These are phyloP conservation scores for Abrostola tripartita DNA, from an alignment of 2,888 invertebrate genomes.

Conservation along the genomic window DNA sequence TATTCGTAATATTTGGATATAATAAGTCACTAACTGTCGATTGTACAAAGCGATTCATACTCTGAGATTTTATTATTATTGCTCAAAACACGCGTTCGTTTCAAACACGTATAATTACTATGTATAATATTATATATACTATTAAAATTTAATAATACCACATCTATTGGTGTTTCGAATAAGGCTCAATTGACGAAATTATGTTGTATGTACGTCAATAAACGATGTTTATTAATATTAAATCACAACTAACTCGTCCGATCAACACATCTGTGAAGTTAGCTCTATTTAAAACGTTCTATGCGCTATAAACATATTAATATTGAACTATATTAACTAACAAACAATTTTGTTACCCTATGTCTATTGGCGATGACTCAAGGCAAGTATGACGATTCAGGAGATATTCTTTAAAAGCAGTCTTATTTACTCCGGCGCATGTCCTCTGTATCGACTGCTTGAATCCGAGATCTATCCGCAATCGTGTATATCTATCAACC, in stretches of 20 bases:
- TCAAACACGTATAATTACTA: conserved; percentile 19
- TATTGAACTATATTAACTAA: conserved; percentile 26
- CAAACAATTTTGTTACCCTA: conserved; percentile 30
- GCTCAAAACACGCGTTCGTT: conserved; percentile 23
- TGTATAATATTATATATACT: conserved; percentile 32
- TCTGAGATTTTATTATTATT: conserved; percentile 10
- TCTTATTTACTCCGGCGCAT: conserved; percentile 1
- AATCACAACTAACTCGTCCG: not conserved
- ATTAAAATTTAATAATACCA: conserved; percentile 41
- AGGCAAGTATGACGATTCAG: conserved; percentile 31
- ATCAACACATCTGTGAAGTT: not conserved
- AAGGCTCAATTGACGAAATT: conserved; percentile 42
- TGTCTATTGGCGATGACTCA: conserved; percentile 24
- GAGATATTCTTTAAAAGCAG: not conserved
- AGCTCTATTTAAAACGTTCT: conserved; percentile 2
- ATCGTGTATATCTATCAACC: conserved; percentile 1
- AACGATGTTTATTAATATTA: conserved; percentile 8
- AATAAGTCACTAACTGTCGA: conserved; percentile 31
- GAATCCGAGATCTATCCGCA: not conserved
- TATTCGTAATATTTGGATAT: conserved; percentile 37
- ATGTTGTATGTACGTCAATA: conserved; percentile 11
- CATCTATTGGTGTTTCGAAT: conserved; percentile 25
- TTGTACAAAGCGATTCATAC: conserved; percentile 20
- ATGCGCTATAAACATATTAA: conserved; percentile 10
- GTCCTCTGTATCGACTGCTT: not conserved